Percentiles rank a stretch among this genome's conserved stretches.
phyloP scores from a whole-genome alignment of 2,797 vertebrate genomes.

The Falco berigora region DNA sequence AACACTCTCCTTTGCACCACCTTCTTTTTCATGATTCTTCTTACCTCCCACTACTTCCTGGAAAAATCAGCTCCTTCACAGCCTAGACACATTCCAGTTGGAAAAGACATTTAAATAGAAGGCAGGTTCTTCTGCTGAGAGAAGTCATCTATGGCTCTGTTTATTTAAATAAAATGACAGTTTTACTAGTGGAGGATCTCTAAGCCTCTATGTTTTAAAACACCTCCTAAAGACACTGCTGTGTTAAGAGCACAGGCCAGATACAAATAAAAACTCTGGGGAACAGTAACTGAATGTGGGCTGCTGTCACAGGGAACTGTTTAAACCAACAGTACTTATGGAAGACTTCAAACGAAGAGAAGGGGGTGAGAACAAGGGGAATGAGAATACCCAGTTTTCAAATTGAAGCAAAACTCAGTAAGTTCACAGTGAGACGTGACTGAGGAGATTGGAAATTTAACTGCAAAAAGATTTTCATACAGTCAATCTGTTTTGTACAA shows the following conservation, averaged over 20 bases:
- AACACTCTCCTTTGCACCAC: not conserved
- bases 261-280: not conserved
- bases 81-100: not conserved
- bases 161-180: not conserved
- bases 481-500: not conserved
- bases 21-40: not conserved
- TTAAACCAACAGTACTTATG: not conserved
- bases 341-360: not conserved
- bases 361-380: not conserved
- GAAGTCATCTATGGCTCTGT: not conserved
- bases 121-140: not conserved
- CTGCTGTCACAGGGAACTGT: not conserved
- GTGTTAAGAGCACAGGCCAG: not conserved
- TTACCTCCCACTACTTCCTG: constrained; percentile 19
- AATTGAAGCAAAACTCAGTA: not conserved
- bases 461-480: not conserved
- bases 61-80: constrained; percentile 7
- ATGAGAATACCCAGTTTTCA: not conserved
- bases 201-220: not conserved
- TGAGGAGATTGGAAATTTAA: not conserved
- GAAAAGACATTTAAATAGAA: constrained; percentile 1
- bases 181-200: not conserved
- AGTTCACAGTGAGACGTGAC: not conserved
- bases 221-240: not conserved
- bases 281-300: not conserved